These are phyloP conservation scores for Cremastinae sp. DNA, from an alignment of 2,888 invertebrate species.

Conservation along the genomic window DNA sequence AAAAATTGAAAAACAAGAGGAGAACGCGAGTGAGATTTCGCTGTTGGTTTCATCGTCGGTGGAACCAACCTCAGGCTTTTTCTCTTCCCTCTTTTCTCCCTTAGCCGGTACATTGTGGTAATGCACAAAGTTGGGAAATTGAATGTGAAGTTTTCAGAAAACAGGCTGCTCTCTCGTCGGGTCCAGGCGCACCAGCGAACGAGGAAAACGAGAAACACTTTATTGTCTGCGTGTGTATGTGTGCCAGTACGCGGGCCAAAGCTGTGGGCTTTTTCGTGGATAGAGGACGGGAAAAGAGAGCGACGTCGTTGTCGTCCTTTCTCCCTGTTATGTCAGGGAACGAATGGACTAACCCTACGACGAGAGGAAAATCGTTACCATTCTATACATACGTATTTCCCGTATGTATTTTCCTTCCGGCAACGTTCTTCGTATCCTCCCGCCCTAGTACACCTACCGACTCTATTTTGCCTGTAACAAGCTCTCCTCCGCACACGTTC, in stretches of 20 bases:
- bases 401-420: slow-evolving; percentile 3
- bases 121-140: slow-evolving; percentile 74
- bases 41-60: slow-evolving; percentile 24
- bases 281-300: background rate
- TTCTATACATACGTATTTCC: slow-evolving; percentile 12
- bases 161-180: slow-evolving; percentile 62
- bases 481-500: slow-evolving; percentile 1
- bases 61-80: slow-evolving; percentile 24
- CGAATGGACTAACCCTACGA: slow-evolving; percentile 46
- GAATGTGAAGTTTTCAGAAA: slow-evolving; percentile 73
- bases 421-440: background rate
- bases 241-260: slow-evolving; percentile 10
- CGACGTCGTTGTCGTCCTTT: slow-evolving; percentile 17
- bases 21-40: background rate
- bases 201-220: slow-evolving; percentile 39
- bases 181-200: slow-evolving; percentile 35
- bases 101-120: slow-evolving; percentile 68
- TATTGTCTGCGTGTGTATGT: background rate
- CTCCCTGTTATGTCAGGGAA: slow-evolving; percentile 43
- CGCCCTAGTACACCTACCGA: background rate
- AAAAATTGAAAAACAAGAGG: background rate
- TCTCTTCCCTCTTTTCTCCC: slow-evolving; percentile 43
- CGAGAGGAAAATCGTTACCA: slow-evolving; percentile 51
- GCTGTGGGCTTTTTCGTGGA: slow-evolving; percentile 1
- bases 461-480: slow-evolving; percentile 15